Conservation (phyloP, 2,113 vertebrate genomes). For the Candoia aspera region DNA sequence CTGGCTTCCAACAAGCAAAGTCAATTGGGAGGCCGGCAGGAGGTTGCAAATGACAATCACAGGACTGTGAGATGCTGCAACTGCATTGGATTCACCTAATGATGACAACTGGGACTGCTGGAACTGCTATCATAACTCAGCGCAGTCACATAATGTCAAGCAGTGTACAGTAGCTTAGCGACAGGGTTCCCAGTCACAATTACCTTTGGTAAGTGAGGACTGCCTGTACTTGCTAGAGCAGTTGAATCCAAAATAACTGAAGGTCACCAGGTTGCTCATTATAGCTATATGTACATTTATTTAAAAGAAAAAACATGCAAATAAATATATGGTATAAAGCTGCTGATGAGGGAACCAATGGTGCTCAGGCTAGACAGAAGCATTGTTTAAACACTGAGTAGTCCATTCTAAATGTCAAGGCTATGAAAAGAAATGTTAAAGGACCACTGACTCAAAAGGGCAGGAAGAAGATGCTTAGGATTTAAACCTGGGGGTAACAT, state of each 20-base stretch:
- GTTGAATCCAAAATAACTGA: neutral
- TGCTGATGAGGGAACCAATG: neutral
- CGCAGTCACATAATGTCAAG: neutral
- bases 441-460: neutral
- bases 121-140: neutral
- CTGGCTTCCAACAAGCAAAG: neutral
- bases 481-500: neutral
- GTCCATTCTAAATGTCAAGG: neutral
- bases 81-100: neutral
- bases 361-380: neutral
- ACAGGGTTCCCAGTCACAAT: neutral
- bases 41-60: neutral
- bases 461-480: neutral
- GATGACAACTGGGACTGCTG: neutral
- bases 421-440: neutral
- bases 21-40: neutral
- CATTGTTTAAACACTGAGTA: neutral
- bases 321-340: neutral
- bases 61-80: neutral
- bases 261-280: neutral
- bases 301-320: neutral
- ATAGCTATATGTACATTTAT: neutral
- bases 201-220: neutral
- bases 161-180: neutral
- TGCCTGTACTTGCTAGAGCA: neutral